Conservation (phyloP, 2,888 invertebrate species). For the Periphyllus acericola region DNA sequence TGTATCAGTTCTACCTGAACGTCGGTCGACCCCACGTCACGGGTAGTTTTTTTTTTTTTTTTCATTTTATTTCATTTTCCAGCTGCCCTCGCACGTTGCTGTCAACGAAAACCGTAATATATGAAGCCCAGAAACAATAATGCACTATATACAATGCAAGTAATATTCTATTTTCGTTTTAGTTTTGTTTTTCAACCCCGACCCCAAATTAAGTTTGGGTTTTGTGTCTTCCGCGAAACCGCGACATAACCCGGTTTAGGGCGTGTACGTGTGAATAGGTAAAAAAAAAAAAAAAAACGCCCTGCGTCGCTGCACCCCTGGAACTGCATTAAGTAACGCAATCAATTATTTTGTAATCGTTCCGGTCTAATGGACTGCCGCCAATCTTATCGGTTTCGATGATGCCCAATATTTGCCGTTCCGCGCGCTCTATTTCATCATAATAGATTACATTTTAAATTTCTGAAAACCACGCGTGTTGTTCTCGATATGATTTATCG, state of each 20-base stretch:
- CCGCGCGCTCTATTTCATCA: not conserved
- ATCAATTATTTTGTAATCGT: not conserved
- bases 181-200: not conserved
- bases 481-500: too few relatives aligned
- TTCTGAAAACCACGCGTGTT: too few relatives aligned
- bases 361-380: not conserved
- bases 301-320: not conserved
- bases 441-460: too few relatives aligned
- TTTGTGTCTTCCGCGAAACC: slow-evolving; percentile 23
- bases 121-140: slow-evolving; percentile 37
- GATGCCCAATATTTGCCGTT: not conserved
- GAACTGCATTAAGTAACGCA: not conserved
- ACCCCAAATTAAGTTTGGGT: slow-evolving; percentile 23
- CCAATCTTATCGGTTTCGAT: not conserved
- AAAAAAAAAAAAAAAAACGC: not conserved
- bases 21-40: slow-evolving; percentile 26
- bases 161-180: slow-evolving; percentile 38
- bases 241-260: not conserved
- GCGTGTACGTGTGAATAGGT: not conserved
- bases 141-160: slow-evolving; percentile 10
- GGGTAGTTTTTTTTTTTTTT: slow-evolving; percentile 26
- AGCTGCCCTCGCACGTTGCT: slow-evolving; percentile 45
- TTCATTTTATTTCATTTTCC: slow-evolving; percentile 33
- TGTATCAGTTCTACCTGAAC: slow-evolving; percentile 42
- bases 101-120: slow-evolving; percentile 53